Base-by-base conservation (phyloP, 2,888 invertebrate genomes). In the Dascillus cervinus region DNA sequence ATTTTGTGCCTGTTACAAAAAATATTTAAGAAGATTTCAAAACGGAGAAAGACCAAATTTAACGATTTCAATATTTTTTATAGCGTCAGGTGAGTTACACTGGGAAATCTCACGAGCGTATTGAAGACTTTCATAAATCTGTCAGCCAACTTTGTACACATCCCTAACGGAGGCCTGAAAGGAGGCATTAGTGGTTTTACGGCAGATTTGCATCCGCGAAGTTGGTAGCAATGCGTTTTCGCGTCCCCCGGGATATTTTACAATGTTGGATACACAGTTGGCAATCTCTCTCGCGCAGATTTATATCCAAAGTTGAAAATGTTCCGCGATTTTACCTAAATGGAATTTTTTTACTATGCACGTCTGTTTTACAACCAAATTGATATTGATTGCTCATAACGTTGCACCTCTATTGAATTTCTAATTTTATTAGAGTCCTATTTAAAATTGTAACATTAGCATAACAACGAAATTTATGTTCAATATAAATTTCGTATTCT, bases 141-240 rank as follows among this genome's bases (percentile, higher is more conserved):
- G 55, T 54, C 59, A 50, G 32, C 39, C 34, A 48, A 52, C 47
- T 55, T 55, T 55, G 53, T 54, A 44, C 47, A 50, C 48, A 48
- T 50, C 49, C 53, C 51, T 46, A 44, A 46, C 50, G 50, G 50
- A 50, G 47, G 44, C 47, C 47, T 50, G 51, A 53, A 52, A 58
- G 48, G 51, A 44, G 50, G 58, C 54, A 58, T 60, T 58, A 58
- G 57, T 50, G 55, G 58, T 58, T 58, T 56, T 53, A 58, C 56
- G 54, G 54, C 53, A 58, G 56, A 59, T 59, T 59, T 60, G 56
- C 60, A 59, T 58, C 48, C 50, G 52, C 52, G 47, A 58, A 59
- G 50, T 60, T 55, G 54, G 50, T 45, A 47, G 55, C 52, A 55
- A 55, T 57, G 55, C 54, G 53, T 54, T 57, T 48, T 47, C 54